These are phyloP conservation scores for Catharus fuscescens DNA, from an alignment of 2,113 vertebrate species.

Conservation along the genomic window DNA sequence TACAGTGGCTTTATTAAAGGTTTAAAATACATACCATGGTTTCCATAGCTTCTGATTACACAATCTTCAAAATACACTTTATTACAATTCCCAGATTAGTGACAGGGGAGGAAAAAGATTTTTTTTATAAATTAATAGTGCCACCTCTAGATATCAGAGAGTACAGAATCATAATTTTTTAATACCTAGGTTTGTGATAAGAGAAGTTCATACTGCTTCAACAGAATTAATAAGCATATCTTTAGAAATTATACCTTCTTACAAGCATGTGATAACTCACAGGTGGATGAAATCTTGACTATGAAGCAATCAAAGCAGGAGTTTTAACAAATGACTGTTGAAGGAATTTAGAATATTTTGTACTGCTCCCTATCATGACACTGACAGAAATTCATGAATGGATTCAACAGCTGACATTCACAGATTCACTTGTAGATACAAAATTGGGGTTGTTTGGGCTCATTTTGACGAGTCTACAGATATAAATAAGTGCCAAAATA, in stretches of 20 bases:
- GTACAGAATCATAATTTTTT: not conserved
- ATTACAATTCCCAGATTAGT: not conserved
- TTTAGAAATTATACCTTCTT: not conserved
- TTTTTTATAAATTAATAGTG: not conserved
- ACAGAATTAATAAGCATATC: not conserved
- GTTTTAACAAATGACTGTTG: not conserved
- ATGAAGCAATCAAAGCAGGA: not conserved
- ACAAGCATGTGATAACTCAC: not conserved
- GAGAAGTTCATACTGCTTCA: not conserved
- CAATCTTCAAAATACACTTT: not conserved
- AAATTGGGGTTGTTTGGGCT: not conserved
- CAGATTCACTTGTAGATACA: not conserved
- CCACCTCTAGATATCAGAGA: not conserved
- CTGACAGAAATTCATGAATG: not conserved
- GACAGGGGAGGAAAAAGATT: fast-evolving
- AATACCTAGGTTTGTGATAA: not conserved
- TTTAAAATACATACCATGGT: not conserved
- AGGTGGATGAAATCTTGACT: not conserved
- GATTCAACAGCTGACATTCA: not conserved
- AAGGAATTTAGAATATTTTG: not conserved
- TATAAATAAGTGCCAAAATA: not conserved
- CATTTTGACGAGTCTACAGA: not conserved
- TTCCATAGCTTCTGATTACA: not conserved
- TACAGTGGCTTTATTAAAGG: not conserved
- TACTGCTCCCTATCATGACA: not conserved